These are phyloP conservation scores for Cervus canadensis DNA, from an alignment of 2,113 vertebrate genomes.

Conservation along the genomic window DNA sequence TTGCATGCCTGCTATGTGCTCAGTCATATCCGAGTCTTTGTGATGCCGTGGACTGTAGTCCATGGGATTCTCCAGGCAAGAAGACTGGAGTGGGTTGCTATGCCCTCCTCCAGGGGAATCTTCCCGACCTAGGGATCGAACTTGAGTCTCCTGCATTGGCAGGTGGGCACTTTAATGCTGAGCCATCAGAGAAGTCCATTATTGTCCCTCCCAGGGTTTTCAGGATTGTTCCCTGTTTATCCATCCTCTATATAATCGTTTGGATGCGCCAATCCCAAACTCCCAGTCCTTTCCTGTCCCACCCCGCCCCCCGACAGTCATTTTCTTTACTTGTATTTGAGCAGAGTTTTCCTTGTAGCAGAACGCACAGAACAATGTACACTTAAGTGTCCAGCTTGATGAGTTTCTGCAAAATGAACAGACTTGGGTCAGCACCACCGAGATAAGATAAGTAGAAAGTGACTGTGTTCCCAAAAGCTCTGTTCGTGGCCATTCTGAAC, in stretches of 20 bases:
- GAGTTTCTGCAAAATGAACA: not conserved
- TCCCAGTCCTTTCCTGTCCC: not conserved
- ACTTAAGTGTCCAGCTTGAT: not conserved
- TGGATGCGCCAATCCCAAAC: fast-evolving
- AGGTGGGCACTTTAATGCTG: not conserved
- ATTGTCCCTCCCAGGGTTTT: not conserved
- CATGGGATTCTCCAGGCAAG: not conserved
- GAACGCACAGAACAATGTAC: fast-evolving
- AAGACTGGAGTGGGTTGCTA: not conserved
- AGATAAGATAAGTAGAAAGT: too few species aligned
- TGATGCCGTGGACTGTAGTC: not conserved
- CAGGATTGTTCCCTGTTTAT: not conserved
- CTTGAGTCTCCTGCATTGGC: not conserved
- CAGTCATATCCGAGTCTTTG: fast-evolving
- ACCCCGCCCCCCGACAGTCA: fast-evolving
- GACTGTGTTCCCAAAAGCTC: not conserved
- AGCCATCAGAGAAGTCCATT: not conserved
- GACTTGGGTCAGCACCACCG: too few species aligned
- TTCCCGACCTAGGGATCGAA: not conserved
- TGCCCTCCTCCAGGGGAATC: not conserved
- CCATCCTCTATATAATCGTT: not conserved
- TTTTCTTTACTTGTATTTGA: not conserved
- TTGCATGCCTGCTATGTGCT: not conserved
- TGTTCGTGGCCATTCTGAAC: fast-evolving
- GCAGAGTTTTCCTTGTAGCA: not conserved